These are phyloP conservation scores for Mechanitis mazaeus DNA, from an alignment of 2,888 invertebrate species.

Conservation along the genomic window DNA sequence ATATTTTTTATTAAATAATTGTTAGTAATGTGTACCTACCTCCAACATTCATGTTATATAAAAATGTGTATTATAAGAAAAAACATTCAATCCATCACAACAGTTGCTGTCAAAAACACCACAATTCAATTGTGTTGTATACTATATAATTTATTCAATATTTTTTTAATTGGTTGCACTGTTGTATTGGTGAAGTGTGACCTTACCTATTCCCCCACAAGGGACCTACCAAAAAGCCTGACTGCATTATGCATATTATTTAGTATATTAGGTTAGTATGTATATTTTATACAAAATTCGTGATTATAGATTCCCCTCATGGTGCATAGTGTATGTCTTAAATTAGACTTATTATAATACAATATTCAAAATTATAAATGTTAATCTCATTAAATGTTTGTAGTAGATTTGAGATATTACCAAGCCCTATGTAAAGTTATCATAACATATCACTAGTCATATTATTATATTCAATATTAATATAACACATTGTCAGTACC, in stretches of 20 bases:
- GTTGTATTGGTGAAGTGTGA: slow-evolving; percentile 12
- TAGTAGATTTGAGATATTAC: slow-evolving; percentile 43
- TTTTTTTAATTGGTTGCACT: slow-evolving; percentile 9
- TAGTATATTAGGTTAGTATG: slow-evolving; percentile 43
- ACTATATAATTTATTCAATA: slow-evolving; percentile 9
- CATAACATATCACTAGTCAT: slow-evolving; percentile 76
- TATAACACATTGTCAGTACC: slow-evolving; percentile 65
- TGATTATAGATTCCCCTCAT: slow-evolving; percentile 40
- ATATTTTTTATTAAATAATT: slow-evolving; percentile 42
- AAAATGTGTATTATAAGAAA: slow-evolving; percentile 36
- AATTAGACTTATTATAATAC: slow-evolving; percentile 33
- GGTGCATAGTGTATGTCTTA: slow-evolving; percentile 57
- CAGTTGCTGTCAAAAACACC: background rate
- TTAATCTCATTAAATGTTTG: slow-evolving; percentile 34
- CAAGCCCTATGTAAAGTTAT: slow-evolving; percentile 66
- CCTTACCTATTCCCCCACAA: slow-evolving; percentile 34
- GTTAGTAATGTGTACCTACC: slow-evolving; percentile 59
- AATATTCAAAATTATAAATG: slow-evolving; percentile 25
- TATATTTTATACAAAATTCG: slow-evolving; percentile 36
- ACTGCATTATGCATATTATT: slow-evolving; percentile 41
- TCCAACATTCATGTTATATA: slow-evolving; percentile 52
- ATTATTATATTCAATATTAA: slow-evolving; percentile 49
- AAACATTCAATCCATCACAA: slow-evolving; percentile 5
- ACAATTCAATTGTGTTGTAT: background rate
- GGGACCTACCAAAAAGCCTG: slow-evolving; percentile 71